Evolutionary conservation across 2,888 invertebrate species (phyloP).

Genomic region (Brenthis hecate): DNA sequence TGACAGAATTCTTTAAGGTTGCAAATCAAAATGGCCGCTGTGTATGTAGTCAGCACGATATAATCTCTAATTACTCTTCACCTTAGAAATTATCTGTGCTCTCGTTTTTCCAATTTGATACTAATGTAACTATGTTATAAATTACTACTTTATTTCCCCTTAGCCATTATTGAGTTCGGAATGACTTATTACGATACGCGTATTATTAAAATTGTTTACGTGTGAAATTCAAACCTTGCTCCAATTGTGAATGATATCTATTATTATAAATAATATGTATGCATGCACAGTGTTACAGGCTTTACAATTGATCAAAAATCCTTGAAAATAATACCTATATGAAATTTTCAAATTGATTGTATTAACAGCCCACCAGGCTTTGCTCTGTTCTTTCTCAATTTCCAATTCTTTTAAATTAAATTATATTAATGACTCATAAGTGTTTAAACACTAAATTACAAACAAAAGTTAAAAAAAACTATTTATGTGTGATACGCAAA

Average conservation of each 20-base stretch:
- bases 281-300: neutral
- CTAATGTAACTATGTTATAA: conserved; percentile 1
- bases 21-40: neutral
- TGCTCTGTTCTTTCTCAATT: too few species aligned
- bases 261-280: conserved; percentile 39
- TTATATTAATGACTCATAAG: too few species aligned
- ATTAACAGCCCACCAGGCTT: too few species aligned
- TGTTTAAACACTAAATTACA: too few species aligned
- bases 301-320: neutral
- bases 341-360: too few species aligned
- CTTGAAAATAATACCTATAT: neutral
- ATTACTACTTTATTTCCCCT: conserved; percentile 12
- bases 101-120: conserved; percentile 11
- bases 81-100: neutral
- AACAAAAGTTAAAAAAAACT: too few species aligned
- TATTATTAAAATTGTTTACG: conserved; percentile 43
- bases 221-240: conserved; percentile 51
- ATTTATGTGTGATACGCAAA: too few species aligned
- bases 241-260: conserved; percentile 45
- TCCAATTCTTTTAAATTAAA: too few species aligned
- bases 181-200: conserved; percentile 36
- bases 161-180: conserved; percentile 21
- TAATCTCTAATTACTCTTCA: neutral
- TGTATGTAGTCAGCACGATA: neutral
- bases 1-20: neutral